phyloP scores from a whole-genome alignment of 1,140 invertebrate genomes.

The Odontomachus brunneus region DNA sequence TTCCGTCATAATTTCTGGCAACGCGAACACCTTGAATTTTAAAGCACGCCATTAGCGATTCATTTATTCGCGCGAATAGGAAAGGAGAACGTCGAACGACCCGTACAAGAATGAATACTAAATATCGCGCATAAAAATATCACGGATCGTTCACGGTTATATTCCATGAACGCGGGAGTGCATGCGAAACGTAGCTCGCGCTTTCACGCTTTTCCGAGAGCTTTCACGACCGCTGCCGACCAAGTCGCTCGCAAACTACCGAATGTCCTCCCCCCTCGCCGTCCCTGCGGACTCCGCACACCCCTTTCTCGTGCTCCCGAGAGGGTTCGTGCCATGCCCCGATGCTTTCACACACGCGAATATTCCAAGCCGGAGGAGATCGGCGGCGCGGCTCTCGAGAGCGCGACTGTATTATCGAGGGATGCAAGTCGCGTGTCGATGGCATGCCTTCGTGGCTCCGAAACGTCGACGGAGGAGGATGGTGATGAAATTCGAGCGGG shows the following conservation, averaged over 20 bases:
- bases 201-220: conserved; percentile 59
- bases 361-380: conserved; percentile 64
- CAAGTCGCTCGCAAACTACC: conserved; percentile 48
- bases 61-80: conserved; percentile 36
- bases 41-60: conserved; percentile 36
- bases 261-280: background rate
- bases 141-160: conserved; percentile 20
- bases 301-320: conserved; percentile 16
- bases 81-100: conserved; percentile 7
- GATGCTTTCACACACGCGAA: conserved; percentile 69
- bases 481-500: conserved; percentile 64
- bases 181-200: conserved; percentile 22
- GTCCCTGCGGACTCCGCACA: background rate
- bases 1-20: background rate
- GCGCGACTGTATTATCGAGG: conserved; percentile 69
- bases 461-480: conserved; percentile 54
- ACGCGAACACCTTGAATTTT: conserved; percentile 44
- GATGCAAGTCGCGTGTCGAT: conserved; percentile 71
- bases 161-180: conserved; percentile 3
- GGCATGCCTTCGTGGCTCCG: conserved; percentile 67
- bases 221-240: conserved; percentile 60
- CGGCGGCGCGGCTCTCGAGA: conserved; percentile 24
- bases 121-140: conserved; percentile 57
- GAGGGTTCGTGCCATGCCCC: conserved; percentile 37
- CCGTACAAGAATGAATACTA: conserved; percentile 40